Base-by-base conservation (phyloP, 2,888 invertebrate genomes). In the Gari tellinella region DNA sequence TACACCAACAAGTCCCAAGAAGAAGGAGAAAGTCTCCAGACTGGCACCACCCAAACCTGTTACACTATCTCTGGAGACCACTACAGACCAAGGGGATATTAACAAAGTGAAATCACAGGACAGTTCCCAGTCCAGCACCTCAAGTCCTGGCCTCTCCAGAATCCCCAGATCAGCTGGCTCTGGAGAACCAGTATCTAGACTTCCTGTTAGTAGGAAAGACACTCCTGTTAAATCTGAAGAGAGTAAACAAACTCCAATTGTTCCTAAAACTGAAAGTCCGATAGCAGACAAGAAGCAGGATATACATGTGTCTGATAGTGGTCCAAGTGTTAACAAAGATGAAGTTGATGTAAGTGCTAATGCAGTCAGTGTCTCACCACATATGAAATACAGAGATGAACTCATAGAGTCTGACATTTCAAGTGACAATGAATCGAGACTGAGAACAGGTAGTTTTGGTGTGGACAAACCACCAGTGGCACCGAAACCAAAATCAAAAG, bases 401-500 rank as follows among this genome's bases (percentile, higher is more conserved):
- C 31, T 10, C 4, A 10, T 31, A 7, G 31, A 31, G 10, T 4
- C 31, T 10, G 10, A 10, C 31, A 4, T 31, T 31, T 31, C 31
- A 31, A 7, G 10, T 15, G 23, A 41, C 10, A 51, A 60, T 55
- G 56, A 66, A 15, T 21, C 51, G n/a, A 63, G 76, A 55, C 31
- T 60, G 23, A 72, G 76, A 56, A 40, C 76, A 10, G 72, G 72
- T 15, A 76, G 76, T 53, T 56, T 75, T 56, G n/a, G n/a, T 10
- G 10, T 31, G 31, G 73, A 69, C 17, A 69, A 66, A 45, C 78
- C 78, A 12, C 78, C 72, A 15, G 78, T 79, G 31, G 79, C 79
- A 31, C 78, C 75, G n/a, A 81, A 81, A 37, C 81, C 81, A 15
- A 81, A 79, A 58, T 48, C 67, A 60, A 76, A 55, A 55, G 61